Base-by-base conservation (phyloP, 2,888 invertebrate genomes). In the Nymphalis polychloros region DNA sequence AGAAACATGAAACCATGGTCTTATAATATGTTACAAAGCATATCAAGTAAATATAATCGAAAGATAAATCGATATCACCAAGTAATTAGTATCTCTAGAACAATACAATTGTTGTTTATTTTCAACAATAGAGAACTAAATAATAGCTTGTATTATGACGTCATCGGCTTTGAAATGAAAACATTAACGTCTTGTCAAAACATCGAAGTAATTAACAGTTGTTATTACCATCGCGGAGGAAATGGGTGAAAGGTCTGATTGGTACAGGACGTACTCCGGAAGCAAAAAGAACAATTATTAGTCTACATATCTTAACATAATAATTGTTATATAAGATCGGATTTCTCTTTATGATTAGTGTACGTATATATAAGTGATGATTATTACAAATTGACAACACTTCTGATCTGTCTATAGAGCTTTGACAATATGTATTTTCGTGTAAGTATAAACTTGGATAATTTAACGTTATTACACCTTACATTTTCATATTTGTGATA, bases 261-360 rank as follows among this genome's bases (percentile, higher is more conserved):
- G 46, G 10, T 53, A 63, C 20, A 50, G 41, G 31, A 53, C 35
- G 49, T 62, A 68, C 35, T 63, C 31, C 61, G 47, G 53, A 61
- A 55, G 35, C 35, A 20, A 49, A 13, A 53, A 47, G 23, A 74
- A 78, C 76, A 79, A 78, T 77, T 31, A 31, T 6, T 76, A 75
- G 67, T 77, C 72, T 72, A 78, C 76, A 75, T 79, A 72, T 64
- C 31, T 59, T 47, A 67, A 74, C 76, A 73, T 77, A 78, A 76
- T 75, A 71, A 77, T 73, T 73, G 71, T 82, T 83, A 80, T 75
- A 73, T 77, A 82, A 81, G 73, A 73, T 72, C 72, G 77, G 79
- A 80, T 81, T 81, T 82, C 79, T 80, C 79, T 81, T 78, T 77
- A 69, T 80, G 75, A 79, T 80, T 79, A 78, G 73, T 75, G 71